A percentile compares a stretch with the other conserved stretches of the same genome.
phyloP scores from a whole-genome alignment of 2,888 invertebrate species.

The Acanthacorydalis orientalis region DNA sequence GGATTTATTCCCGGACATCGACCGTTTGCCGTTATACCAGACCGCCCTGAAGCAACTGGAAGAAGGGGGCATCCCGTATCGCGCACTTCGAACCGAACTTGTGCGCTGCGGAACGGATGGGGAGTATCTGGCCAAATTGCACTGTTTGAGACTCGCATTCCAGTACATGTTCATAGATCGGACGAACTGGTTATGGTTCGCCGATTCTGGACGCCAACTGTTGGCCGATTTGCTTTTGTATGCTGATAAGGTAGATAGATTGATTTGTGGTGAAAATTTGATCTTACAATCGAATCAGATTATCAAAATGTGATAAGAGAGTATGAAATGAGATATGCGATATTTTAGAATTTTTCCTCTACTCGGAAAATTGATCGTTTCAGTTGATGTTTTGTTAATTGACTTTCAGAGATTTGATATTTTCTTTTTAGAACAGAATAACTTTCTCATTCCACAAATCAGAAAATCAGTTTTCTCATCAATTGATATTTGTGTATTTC shows the following conservation, averaged over 20 bases:
- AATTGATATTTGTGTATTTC: no score
- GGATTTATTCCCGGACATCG: constrained; percentile 58
- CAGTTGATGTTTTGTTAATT: no score
- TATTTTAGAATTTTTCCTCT: no score
- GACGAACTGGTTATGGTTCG: constrained; percentile 63
- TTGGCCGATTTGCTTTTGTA: constrained; percentile 74
- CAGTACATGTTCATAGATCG: constrained; percentile 57
- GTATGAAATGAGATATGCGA: no score
- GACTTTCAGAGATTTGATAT: no score
- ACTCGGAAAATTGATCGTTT: no score
- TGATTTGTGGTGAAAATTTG: no score
- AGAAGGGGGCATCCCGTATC: constrained; percentile 42
- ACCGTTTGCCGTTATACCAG: constrained; percentile 72
- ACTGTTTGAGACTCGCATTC: constrained; percentile 81
- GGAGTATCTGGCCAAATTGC: constrained; percentile 90
- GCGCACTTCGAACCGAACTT: constrained; percentile 67
- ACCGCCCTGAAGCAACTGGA: constrained; percentile 70
- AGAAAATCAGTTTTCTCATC: no score
- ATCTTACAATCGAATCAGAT: no score
- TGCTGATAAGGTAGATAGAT: constrained; percentile 54
- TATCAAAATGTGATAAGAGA: no score
- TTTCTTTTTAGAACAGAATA: no score
- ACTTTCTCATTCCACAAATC: no score
- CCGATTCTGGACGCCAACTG: constrained; percentile 74
- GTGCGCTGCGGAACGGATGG: constrained; percentile 78